Evolutionary conservation across 2,113 vertebrate species (phyloP).

Genomic region (Campylomormyrus tamandua): DNA sequence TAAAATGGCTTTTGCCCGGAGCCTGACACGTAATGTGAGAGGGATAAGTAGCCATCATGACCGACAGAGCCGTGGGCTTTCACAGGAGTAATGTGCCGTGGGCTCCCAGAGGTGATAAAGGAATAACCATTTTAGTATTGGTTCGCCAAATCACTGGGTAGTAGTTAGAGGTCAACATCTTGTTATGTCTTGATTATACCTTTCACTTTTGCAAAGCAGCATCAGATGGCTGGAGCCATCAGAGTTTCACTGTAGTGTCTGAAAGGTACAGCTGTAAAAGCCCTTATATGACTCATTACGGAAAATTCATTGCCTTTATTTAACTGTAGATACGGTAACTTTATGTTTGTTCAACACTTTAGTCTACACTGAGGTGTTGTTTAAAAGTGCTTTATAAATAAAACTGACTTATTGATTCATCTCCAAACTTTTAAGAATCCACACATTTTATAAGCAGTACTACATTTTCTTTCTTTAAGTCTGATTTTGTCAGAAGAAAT

Average conservation of each 20-base stretch:
- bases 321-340: neutral
- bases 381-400: neutral
- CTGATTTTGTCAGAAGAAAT: neutral
- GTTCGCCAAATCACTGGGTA: neutral
- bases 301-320: neutral
- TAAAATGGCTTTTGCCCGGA: neutral
- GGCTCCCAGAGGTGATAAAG: neutral
- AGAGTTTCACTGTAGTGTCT: neutral
- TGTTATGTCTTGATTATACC: neutral
- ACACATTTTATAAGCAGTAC: neutral
- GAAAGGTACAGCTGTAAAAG: neutral
- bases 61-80: neutral
- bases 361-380: neutral
- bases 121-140: neutral
- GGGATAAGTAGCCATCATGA: neutral
- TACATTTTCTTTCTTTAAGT: neutral
- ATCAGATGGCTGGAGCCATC: neutral
- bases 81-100: neutral
- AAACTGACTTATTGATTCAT: neutral
- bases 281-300: neutral
- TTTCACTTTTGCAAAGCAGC: neutral
- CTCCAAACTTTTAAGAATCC: neutral
- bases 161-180: slow-evolving; percentile 8
- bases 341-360: neutral
- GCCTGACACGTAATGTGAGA: neutral